Conservation (phyloP, 2,888 invertebrate genomes). For the Acleris cristana region DNA sequence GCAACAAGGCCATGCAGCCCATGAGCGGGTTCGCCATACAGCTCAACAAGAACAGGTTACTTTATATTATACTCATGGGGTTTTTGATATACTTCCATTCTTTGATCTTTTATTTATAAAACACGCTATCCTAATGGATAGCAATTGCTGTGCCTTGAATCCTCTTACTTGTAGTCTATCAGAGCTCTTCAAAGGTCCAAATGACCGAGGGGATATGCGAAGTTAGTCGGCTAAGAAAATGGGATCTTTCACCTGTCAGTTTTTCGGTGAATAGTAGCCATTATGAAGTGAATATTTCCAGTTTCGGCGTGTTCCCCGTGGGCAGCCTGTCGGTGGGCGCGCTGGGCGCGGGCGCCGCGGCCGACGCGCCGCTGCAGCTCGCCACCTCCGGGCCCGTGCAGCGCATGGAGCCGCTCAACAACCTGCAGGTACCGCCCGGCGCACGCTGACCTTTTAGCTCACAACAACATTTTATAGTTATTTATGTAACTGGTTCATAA, state of each 20-base stretch:
- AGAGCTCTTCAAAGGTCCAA: too few relatives aligned
- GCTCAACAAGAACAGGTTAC: conserved; percentile 95
- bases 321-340: conserved; percentile 92
- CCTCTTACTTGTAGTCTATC: too few relatives aligned
- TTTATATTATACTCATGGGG: background rate
- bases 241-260: too few relatives aligned
- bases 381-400: conserved; percentile 95
- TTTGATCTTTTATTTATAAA: too few relatives aligned
- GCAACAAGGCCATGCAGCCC: conserved; percentile 99
- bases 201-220: too few relatives aligned
- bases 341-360: conserved; percentile 86
- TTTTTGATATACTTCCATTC: background rate
- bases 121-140: too few relatives aligned
- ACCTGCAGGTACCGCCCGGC: conserved; percentile 87
- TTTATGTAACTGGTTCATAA: too few relatives aligned
- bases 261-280: too few relatives aligned
- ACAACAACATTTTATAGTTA: too few relatives aligned
- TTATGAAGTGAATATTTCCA: conserved; percentile 52
- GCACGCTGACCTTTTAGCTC: too few relatives aligned
- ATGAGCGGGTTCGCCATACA: conserved; percentile 99
- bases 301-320: conserved; percentile 96
- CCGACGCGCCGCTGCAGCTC: conserved; percentile 90
- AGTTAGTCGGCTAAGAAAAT: too few relatives aligned
- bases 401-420: conserved; percentile 98
- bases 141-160: too few relatives aligned